phyloP scores from a whole-genome alignment of 1,140 invertebrate species.

The Potamilus streckersoni region DNA sequence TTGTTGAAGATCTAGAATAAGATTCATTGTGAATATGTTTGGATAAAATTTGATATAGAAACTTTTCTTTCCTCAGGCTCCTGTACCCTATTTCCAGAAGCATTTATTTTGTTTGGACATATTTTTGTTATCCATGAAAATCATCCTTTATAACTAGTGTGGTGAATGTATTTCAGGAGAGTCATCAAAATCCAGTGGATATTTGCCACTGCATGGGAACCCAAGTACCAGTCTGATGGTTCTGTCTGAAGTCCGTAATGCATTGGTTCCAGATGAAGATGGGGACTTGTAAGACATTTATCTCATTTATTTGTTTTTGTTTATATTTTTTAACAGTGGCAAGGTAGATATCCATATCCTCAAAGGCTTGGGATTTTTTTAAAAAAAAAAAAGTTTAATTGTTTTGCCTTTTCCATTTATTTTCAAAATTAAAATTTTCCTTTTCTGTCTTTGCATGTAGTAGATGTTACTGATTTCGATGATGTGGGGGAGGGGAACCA shows the following conservation, averaged over 20 bases:
- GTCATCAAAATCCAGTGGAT: neutral
- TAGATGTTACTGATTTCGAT: too few relatives aligned
- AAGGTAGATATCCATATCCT: neutral
- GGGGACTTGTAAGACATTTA: slow-evolving; percentile 44
- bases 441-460: neutral
- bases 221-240: slow-evolving; percentile 31
- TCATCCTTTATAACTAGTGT: too few relatives aligned
- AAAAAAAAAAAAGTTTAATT: too few relatives aligned
- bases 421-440: neutral
- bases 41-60: too few relatives aligned
- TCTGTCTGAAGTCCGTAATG: slow-evolving; percentile 42
- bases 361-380: neutral
- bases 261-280: slow-evolving; percentile 48
- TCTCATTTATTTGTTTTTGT: neutral
- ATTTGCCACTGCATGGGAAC: slow-evolving; percentile 20
- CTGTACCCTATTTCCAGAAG: too few relatives aligned
- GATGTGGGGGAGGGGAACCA: too few relatives aligned
- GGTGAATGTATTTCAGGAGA: too few relatives aligned
- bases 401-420: neutral
- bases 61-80: too few relatives aligned
- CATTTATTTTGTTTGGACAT: too few relatives aligned
- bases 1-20: too few relatives aligned
- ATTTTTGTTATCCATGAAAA: too few relatives aligned
- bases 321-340: neutral
- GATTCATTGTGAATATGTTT: too few relatives aligned